Conservation (phyloP, 2,888 invertebrate species). For the Lacanobia oleracea region DNA sequence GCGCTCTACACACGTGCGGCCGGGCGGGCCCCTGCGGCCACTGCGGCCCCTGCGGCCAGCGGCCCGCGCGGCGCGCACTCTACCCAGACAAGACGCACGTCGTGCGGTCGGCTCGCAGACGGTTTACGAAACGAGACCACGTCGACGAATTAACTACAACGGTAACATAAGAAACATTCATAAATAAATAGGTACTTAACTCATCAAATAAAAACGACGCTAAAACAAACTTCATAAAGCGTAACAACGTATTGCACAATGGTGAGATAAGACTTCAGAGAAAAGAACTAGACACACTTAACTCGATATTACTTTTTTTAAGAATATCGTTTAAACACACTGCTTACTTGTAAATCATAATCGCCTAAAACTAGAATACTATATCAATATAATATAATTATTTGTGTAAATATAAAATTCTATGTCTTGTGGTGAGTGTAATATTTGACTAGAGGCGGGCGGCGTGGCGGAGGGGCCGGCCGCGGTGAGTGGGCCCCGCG, state of each 20-base stretch:
- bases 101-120: constrained; percentile 71
- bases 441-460: constrained; percentile 90
- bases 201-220: constrained; percentile 77
- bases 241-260: constrained; percentile 89
- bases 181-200: constrained; percentile 71
- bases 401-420: constrained; percentile 91
- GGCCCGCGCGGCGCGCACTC: constrained; percentile 20
- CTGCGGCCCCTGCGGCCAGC: background rate
- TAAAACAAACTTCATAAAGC: constrained; percentile 86
- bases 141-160: constrained; percentile 77
- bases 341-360: constrained; percentile 88
- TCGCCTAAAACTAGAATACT: constrained; percentile 90
- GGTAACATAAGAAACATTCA: constrained; percentile 74
- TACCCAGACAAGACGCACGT: constrained; percentile 34
- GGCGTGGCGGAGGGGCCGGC: constrained; percentile 74
- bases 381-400: constrained; percentile 90
- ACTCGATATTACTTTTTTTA: constrained; percentile 72
- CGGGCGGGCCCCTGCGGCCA: constrained; percentile 19
- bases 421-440: constrained; percentile 89
- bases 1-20: constrained; percentile 57
- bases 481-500: constrained; percentile 1
- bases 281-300: constrained; percentile 84
- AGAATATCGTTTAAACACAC: constrained; percentile 74
- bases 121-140: constrained; percentile 77
- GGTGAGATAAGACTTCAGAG: constrained; percentile 73